A percentile compares a stretch with the other conserved stretches of the same genome.
Conservation (phyloP, 2,797 vertebrate species). For the Lindbergichthys nudifrons region DNA sequence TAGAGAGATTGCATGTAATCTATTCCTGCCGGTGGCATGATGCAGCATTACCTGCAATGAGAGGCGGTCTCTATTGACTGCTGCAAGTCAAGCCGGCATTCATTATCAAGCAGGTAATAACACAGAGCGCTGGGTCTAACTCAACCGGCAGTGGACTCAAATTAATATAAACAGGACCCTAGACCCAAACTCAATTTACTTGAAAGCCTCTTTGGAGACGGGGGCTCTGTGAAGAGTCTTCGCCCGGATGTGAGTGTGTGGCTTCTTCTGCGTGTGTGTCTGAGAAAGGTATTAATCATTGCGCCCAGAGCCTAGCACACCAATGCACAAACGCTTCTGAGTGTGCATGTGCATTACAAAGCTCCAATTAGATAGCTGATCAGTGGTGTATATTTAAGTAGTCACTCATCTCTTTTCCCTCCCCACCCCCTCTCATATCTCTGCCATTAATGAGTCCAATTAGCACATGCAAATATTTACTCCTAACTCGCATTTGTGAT, state of each 20-base stretch:
- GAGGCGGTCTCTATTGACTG: constrained; percentile 59
- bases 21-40: constrained; percentile 59
- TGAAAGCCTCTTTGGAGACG: constrained; percentile 81
- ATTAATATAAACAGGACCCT: constrained; percentile 83
- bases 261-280: constrained; percentile 32
- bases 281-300: constrained; percentile 78
- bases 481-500: constrained; percentile 77
- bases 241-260: constrained; percentile 26
- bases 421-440: constrained; percentile 62
- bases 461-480: constrained; percentile 87
- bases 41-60: constrained; percentile 50
- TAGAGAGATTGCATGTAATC: constrained; percentile 47
- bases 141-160: constrained; percentile 69
- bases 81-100: constrained; percentile 75
- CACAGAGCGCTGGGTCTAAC: constrained; percentile 76
- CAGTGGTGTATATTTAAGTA: constrained; percentile 76
- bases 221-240: constrained; percentile 63
- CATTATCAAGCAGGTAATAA: constrained; percentile 81
- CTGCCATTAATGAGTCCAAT: constrained; percentile 85
- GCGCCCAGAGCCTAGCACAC: constrained; percentile 53
- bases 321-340: constrained; percentile 38
- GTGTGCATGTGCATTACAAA: constrained; percentile 69
- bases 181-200: constrained; percentile 84
- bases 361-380: constrained; percentile 78
- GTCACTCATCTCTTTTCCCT: constrained; percentile 58